Evolutionary conservation across 2,113 vertebrate species (phyloP).

Genomic region (Dicerorhinus sumatrensis): DNA sequence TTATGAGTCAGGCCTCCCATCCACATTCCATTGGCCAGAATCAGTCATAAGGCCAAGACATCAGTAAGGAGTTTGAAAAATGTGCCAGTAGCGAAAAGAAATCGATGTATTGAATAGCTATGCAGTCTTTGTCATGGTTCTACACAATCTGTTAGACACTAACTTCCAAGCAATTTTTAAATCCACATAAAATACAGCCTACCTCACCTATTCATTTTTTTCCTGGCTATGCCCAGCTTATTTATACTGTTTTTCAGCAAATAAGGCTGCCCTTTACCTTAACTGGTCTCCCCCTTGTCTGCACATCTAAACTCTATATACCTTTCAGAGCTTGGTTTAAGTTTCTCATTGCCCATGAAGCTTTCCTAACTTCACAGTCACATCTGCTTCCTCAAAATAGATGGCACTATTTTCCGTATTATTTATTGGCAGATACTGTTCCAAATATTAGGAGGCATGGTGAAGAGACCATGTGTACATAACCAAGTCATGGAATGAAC

Average conservation of each 20-base stretch:
- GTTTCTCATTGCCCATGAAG: background rate
- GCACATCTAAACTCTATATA: background rate
- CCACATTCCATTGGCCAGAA: background rate
- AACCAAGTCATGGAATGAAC: background rate
- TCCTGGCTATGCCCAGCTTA: background rate
- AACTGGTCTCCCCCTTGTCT: background rate
- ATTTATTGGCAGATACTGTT: background rate
- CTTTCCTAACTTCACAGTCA: background rate
- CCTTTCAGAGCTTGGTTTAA: background rate
- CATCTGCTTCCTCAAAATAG: slow-evolving; percentile 17
- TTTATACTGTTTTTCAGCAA: background rate
- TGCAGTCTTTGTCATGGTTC: background rate
- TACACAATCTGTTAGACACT: background rate
- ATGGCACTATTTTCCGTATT: background rate
- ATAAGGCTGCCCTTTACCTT: background rate
- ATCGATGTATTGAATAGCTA: background rate
- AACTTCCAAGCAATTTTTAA: background rate
- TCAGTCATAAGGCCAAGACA: background rate
- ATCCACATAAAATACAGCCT: background rate
- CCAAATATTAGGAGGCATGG: background rate
- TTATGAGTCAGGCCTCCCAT: background rate
- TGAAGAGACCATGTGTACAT: background rate
- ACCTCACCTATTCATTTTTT: background rate
- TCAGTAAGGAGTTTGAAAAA: background rate
- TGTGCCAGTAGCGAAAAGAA: background rate